Evolutionary conservation across 2,797 vertebrate species (phyloP).

Genomic region (Arnoldichthys spilopterus): DNA sequence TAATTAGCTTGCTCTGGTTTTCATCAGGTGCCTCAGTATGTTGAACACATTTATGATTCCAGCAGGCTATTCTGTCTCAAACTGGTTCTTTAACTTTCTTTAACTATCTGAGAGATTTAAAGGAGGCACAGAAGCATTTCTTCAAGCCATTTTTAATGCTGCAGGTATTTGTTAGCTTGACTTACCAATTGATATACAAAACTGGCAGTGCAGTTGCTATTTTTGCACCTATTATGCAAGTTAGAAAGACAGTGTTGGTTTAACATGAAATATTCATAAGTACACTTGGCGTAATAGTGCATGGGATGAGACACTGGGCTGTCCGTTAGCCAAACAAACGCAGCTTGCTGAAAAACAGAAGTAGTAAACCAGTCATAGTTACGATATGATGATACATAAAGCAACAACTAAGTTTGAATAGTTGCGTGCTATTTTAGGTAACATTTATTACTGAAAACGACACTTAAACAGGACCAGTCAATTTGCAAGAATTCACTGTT

Average conservation of each 20-base stretch:
- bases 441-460: not conserved
- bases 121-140: not conserved
- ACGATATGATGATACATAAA: slow-evolving; percentile 4
- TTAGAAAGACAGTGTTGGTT: not conserved
- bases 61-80: slow-evolving; percentile 10
- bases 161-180: not conserved
- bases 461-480: not conserved
- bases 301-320: slow-evolving; percentile 8
- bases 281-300: slow-evolving; percentile 8
- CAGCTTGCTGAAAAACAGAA: not conserved
- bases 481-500: not conserved
- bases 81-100: not conserved
- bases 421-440: no score
- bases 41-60: not conserved
- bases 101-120: slow-evolving; percentile 11
- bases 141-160: not conserved
- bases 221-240: not conserved
- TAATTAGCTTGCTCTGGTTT: not conserved
- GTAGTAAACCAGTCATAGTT: slow-evolving; percentile 1
- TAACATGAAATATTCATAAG: slow-evolving; percentile 20
- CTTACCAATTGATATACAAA: not conserved
- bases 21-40: no score
- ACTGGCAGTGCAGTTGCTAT: not conserved
- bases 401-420: no score
- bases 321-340: slow-evolving; percentile 7